phyloP scores from a whole-genome alignment of 2,888 invertebrate species.

The Zhengitettix transpicula region DNA sequence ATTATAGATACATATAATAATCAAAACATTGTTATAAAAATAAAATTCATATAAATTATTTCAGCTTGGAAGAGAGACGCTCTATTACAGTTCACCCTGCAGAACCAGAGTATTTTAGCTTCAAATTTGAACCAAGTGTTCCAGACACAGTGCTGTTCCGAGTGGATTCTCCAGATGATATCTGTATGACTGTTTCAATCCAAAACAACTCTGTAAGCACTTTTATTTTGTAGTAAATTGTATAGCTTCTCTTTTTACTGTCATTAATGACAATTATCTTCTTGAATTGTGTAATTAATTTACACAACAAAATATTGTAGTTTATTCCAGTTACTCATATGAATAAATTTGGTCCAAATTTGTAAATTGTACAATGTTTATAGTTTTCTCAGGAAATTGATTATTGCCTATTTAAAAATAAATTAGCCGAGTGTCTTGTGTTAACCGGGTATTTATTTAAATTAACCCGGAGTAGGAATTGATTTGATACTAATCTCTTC shows the following conservation, averaged over 20 bases:
- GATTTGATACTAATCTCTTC: too few species aligned
- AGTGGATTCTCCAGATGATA: slow-evolving; percentile 44
- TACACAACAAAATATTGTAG: background rate
- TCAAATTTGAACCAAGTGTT: slow-evolving; percentile 29
- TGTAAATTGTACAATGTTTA: too few species aligned
- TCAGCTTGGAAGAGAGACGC: too few species aligned
- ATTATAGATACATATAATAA: too few species aligned
- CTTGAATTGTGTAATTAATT: background rate
- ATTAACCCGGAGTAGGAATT: too few species aligned
- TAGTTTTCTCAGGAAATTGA: too few species aligned
- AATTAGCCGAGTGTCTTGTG: too few species aligned
- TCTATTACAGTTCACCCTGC: slow-evolving; percentile 29
- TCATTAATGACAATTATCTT: background rate
- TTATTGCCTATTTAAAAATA: too few species aligned
- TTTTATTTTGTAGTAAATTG: background rate
- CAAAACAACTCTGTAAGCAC: slow-evolving; percentile 51
- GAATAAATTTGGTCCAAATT: background rate
- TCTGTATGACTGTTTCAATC: slow-evolving; percentile 63
- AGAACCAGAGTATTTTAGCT: slow-evolving; percentile 43
- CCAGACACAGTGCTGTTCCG: slow-evolving; percentile 38
- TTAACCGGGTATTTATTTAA: too few species aligned
- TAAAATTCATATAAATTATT: too few species aligned
- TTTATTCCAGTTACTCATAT: too few species aligned
- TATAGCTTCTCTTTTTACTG: background rate
- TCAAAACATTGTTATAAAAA: too few species aligned